Evolutionary conservation across 2,113 vertebrate genomes (phyloP), one percentile per base, ranked within the genome.

Genomic region (Raphicerus campestris): DNA sequence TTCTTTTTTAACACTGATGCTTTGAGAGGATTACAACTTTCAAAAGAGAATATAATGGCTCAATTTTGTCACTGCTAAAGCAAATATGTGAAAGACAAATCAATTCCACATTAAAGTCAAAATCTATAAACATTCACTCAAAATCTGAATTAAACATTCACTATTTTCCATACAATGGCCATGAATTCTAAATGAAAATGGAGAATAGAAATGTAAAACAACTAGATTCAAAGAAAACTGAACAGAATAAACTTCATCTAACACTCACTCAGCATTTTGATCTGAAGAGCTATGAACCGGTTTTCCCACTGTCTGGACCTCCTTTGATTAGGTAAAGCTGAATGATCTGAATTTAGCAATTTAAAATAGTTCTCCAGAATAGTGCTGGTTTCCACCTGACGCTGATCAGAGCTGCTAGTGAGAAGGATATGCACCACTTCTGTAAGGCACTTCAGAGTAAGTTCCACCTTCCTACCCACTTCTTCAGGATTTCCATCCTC

Each of bases 331-430:
- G 99, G 98, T 96, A 99, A 99, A 4, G 99, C 98, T 16, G 99
- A 99, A 22, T 99, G 99, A 98, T 99, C 99, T 0, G 99, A 99
- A 98, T 99, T 99, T 39, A 99, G 99, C 97, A 99, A 98, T 97
- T 99, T 99, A 98, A 99, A 99, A 98, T 99, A 99, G 98, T 99
- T 99, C 98, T 99, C 99, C 96, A 99, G 81, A 97, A 99, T 98
- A 5, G 99, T 99, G 96, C 99, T 99, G 0, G 99, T 99, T 98
- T 99, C 99, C 75, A 99, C 99, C 85, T 99, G 99, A 91, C 99
- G 99, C 97, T 99, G 99, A 97, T 99, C 99, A 2, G 99, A 99
- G 98, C 99, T 99, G 98, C 99, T 99, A 75, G 98, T 99, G 83
- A 99, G 99, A 85, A 99, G 99, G 70, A 99, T 99, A 96, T 99